Conservation (phyloP, 1,140 invertebrate genomes). For the Antheraea mylitta region DNA sequence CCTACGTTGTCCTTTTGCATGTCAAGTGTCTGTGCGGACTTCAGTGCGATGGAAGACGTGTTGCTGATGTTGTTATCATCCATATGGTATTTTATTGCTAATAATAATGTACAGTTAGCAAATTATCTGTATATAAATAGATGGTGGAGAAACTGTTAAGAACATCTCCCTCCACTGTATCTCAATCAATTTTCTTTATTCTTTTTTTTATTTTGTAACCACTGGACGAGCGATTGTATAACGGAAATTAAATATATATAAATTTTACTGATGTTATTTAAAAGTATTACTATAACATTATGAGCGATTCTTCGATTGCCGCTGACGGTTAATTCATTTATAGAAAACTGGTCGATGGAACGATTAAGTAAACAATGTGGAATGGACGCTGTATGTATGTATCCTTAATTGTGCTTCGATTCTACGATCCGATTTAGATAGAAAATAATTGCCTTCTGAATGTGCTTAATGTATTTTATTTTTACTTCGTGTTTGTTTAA, state of each 20-base stretch:
- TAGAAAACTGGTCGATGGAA: conserved; percentile 43
- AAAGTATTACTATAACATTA: background rate
- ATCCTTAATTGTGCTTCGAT: conserved; percentile 42
- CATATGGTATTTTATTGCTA: background rate
- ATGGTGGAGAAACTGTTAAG: no score
- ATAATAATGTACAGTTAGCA: no score
- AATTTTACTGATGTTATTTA: background rate
- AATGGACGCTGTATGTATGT: conserved; percentile 39
- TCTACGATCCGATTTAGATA: conserved; percentile 32
- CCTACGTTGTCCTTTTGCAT: conserved; percentile 34
- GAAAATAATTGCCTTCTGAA: conserved; percentile 22
- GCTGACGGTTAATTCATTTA: conserved; percentile 49
- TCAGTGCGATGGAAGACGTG: background rate
- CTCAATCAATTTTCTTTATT: no score
- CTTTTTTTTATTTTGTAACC: no score
- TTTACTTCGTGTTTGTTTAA: conserved; percentile 22
- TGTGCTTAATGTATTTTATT: conserved; percentile 2
- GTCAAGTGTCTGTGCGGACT: conserved; percentile 20
- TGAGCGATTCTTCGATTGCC: conserved; percentile 12
- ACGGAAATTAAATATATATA: no score
- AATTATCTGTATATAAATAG: no score
- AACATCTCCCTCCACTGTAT: no score
- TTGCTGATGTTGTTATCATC: background rate
- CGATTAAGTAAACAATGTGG: conserved; percentile 57
- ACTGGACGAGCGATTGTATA: no score